Base-by-base conservation (phyloP, 2,888 invertebrate species). In the Amaurobius ferox region DNA sequence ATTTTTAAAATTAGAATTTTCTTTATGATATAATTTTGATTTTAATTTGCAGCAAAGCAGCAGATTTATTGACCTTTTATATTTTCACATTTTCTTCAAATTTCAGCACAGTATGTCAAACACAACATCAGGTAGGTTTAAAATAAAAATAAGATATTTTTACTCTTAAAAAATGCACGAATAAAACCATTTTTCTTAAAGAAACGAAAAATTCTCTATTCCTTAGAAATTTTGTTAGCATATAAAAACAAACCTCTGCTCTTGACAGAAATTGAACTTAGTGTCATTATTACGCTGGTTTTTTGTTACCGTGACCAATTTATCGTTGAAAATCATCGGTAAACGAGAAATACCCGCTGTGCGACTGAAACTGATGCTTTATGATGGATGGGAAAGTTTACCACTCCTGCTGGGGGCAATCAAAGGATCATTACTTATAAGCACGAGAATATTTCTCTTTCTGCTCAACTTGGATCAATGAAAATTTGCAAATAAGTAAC, bases 221-320 rank as follows among this genome's bases (percentile, higher is more conserved):
- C 30, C 71, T 30, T 28, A n/a, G 39, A 61, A 28, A 35, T 78
- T 71, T 64, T 79, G 30, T 44, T 6, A 71, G n/a, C 62, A 29
- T 23, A 29, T 19, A 23, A 70, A 79, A 79, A 64, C 70, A 70
- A 64, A 44, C 39, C 39, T 16, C 79, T 79, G 64, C 44, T 39
- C 64, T 40, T 79, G 79, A 79, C 64, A 79, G 70, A 79, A 79
- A 79, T 79, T 79, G 79, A 79, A 26, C 62, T 71, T 44, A 71
- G 79, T 61, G 71, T 71, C 71, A 30, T 79, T 79, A 79, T 79
- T 79, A 70, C 64, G 71, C 28, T 40, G 64, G 62, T 55, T 39
- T 79, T 79, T 71, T 40, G 71, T 79, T 71, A 79, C 79, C 40
- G 6, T 13, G 62, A 16, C 71, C 70, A 71, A 79, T 79, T 79